phyloP scores from a whole-genome alignment of 1,140 invertebrate species.

The Microplitis mediator region DNA sequence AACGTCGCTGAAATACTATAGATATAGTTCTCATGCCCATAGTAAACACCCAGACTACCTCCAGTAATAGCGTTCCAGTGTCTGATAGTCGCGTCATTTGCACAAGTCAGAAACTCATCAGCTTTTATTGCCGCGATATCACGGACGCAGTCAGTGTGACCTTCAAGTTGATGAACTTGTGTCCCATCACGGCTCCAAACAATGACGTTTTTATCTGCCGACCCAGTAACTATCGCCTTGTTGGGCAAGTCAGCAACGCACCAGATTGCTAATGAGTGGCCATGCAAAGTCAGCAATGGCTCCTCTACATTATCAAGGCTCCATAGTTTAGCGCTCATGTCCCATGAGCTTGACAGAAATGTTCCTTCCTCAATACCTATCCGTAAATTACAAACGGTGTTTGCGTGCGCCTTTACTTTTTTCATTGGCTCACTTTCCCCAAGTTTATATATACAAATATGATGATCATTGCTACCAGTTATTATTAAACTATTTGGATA shows the following conservation, averaged over 20 bases:
- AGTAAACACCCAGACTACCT: slow-evolving; percentile 77
- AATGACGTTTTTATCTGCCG: slow-evolving; percentile 89
- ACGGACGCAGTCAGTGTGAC: slow-evolving; percentile 91
- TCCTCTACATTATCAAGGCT: slow-evolving; percentile 62
- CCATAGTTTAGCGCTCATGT: slow-evolving; percentile 86
- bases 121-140: slow-evolving; percentile 72
- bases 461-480: slow-evolving; percentile 88
- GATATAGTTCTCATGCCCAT: slow-evolving; percentile 82
- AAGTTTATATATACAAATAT: slow-evolving; percentile 77
- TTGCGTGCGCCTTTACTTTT: slow-evolving; percentile 79
- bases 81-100: slow-evolving; percentile 87
- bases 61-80: slow-evolving; percentile 79
- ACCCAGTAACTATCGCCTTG: slow-evolving; percentile 77
- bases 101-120: slow-evolving; percentile 81
- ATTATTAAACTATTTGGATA: slow-evolving; percentile 80
- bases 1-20: slow-evolving; percentile 64
- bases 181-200: slow-evolving; percentile 75
- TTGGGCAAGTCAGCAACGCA: slow-evolving; percentile 71
- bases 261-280: slow-evolving; percentile 91
- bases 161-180: slow-evolving; percentile 64
- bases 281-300: slow-evolving; percentile 67
- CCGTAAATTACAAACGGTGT: slow-evolving; percentile 74
- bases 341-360: slow-evolving; percentile 88
- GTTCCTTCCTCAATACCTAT: slow-evolving; percentile 63
- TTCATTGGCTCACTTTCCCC: slow-evolving; percentile 67